Evolutionary conservation across 2,113 vertebrate genomes (phyloP).

Genomic region (Blennius ocellaris): DNA sequence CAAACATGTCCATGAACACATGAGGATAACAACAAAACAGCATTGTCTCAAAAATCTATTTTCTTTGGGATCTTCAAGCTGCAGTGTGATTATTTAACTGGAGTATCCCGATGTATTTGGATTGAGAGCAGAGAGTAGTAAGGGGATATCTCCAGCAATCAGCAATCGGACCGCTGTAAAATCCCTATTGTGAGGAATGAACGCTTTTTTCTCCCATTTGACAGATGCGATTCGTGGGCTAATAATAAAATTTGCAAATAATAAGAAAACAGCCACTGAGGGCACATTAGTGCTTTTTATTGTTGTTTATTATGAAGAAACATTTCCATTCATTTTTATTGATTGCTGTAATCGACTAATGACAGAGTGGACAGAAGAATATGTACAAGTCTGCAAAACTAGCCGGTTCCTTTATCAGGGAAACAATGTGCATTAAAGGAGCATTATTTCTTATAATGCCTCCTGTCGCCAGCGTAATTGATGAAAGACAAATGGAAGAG

Average conservation of each 20-base stretch:
- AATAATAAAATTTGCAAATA: slow-evolving; percentile 38
- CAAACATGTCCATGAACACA: neutral
- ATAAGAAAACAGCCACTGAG: slow-evolving; percentile 34
- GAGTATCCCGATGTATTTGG: slow-evolving; percentile 11
- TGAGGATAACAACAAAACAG: neutral
- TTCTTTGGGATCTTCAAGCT: slow-evolving; percentile 4
- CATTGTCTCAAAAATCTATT: neutral
- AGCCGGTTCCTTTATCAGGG: neutral
- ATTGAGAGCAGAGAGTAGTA: slow-evolving; percentile 31
- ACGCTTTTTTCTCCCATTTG: slow-evolving; percentile 66
- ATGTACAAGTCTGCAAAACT: neutral
- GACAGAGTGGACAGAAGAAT: too few species aligned
- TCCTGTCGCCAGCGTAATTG: slow-evolving; percentile 35
- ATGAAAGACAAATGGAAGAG: slow-evolving; percentile 31
- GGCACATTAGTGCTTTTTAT: neutral
- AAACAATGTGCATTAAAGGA: neutral
- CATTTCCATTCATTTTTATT: neutral
- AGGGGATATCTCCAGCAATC: slow-evolving; percentile 44
- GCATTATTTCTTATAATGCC: slow-evolving; percentile 22
- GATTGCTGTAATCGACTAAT: neutral
- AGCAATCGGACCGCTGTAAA: slow-evolving; percentile 61
- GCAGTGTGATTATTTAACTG: slow-evolving; percentile 17
- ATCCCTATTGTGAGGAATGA: slow-evolving; percentile 70
- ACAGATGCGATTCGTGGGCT: slow-evolving; percentile 71
- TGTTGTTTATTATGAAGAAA: neutral